phyloP scores from a whole-genome alignment of 2,797 vertebrate genomes.

The Propithecus deckenii region DNA sequence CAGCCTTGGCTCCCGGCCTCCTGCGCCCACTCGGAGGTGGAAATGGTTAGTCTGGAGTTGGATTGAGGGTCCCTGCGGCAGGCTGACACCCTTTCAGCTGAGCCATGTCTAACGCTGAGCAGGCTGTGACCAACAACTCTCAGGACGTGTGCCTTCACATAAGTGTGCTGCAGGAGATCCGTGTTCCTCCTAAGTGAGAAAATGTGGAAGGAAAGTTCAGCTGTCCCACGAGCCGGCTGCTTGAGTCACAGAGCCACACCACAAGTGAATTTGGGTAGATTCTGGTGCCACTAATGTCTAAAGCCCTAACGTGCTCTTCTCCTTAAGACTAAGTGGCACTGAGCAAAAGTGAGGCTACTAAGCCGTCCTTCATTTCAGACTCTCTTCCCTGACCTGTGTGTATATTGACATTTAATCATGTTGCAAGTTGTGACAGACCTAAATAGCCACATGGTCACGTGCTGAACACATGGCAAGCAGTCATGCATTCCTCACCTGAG shows the following conservation, averaged over 20 bases:
- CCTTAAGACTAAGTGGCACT: not conserved
- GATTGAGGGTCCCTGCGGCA: not conserved
- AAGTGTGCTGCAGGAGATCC: fast-evolving
- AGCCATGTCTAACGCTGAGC: constrained; percentile 34
- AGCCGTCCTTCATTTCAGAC: not conserved
- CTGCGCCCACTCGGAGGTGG: not conserved
- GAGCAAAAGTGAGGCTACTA: not conserved
- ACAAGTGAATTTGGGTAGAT: not conserved
- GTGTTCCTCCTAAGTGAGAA: not conserved
- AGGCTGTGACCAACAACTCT: not conserved
- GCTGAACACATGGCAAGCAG: not conserved
- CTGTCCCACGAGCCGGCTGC: fast-evolving
- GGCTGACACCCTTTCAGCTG: not conserved
- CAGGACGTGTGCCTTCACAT: fast-evolving
- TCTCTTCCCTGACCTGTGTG: no score
- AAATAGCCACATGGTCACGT: not conserved
- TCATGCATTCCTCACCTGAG: not conserved
- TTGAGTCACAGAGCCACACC: not conserved
- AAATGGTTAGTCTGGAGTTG: not conserved
- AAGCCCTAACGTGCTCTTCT: not conserved
- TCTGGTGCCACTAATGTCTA: not conserved
- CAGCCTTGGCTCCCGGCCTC: not conserved
- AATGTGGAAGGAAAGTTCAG: no score
- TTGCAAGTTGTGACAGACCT: not conserved
- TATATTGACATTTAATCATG: not conserved